Evolutionary conservation across 2,888 invertebrate species (phyloP).

Genomic region (Patella caerulea): DNA sequence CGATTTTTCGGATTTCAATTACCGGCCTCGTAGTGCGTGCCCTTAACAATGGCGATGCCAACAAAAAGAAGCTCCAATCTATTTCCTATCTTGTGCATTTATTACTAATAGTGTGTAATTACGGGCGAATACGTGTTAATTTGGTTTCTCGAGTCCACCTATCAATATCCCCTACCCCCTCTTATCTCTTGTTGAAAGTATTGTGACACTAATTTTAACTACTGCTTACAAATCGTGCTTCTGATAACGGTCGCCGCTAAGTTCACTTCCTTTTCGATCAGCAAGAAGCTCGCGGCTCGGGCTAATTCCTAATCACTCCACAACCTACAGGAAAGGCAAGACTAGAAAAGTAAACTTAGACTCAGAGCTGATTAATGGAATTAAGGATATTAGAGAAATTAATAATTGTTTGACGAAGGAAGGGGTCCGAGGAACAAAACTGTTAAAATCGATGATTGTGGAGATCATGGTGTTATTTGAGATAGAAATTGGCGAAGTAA

Average conservation of each 20-base stretch:
- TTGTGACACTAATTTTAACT: constrained; percentile 21
- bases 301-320: constrained; percentile 21
- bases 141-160: constrained; percentile 13
- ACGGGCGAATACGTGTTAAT: constrained; percentile 18
- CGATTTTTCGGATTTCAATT: constrained; percentile 2
- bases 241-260: constrained; percentile 3
- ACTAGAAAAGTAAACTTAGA: constrained; percentile 22
- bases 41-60: neutral
- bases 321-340: constrained; percentile 16
- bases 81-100: constrained; percentile 21
- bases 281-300: neutral
- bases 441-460: neutral
- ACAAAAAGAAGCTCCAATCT: constrained; percentile 10
- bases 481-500: neutral
- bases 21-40: constrained; percentile 6
- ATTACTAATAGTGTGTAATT: constrained; percentile 23
- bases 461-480: neutral
- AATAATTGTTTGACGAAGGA: constrained; percentile 21
- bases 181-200: constrained; percentile 20
- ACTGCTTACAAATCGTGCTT: constrained; percentile 22
- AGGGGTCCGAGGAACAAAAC: constrained; percentile 6
- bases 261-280: constrained; percentile 10
- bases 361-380: constrained; percentile 21
- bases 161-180: constrained; percentile 15
- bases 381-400: constrained; percentile 24